Evolutionary conservation across 35 echinoderm and acorn worm genomes (phyloP).

Genomic region (Apostichopus japonicus): DNA sequence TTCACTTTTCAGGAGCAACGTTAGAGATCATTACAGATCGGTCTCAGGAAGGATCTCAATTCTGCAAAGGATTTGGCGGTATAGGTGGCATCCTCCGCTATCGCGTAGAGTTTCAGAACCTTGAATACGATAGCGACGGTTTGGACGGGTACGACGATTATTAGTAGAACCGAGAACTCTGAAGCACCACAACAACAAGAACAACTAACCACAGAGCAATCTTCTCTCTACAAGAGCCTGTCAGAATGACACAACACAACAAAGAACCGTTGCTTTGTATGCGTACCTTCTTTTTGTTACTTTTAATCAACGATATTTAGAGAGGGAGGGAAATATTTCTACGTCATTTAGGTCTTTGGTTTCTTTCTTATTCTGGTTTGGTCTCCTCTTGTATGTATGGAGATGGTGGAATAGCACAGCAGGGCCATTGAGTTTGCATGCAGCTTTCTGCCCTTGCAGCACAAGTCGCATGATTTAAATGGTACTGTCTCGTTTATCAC

Average conservation of each 20-base stretch:
- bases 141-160: slow-evolving; percentile 83
- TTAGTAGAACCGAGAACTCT: slow-evolving; percentile 23
- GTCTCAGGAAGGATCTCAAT: slow-evolving; percentile 99
- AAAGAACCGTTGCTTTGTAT: not conserved
- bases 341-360: not conserved
- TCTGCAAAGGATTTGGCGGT: slow-evolving; percentile 98
- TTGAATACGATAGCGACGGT: slow-evolving; percentile 79
- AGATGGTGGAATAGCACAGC: not conserved
- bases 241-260: not conserved
- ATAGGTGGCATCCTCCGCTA: slow-evolving; percentile 99
- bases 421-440: not conserved
- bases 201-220: not conserved
- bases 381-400: not conserved
- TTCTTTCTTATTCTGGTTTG: not conserved
- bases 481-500: too few relatives aligned
- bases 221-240: not conserved
- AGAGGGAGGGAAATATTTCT: not conserved
- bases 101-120: slow-evolving; percentile 96
- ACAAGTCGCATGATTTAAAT: too few relatives aligned
- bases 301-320: not conserved
- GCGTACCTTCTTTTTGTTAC: not conserved
- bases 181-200: not conserved
- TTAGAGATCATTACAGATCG: slow-evolving; percentile 98
- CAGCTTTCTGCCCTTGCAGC: too few relatives aligned
- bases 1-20: slow-evolving; percentile 77